Conservation (phyloP, 2,888 invertebrate species). For the Drepana falcataria region DNA sequence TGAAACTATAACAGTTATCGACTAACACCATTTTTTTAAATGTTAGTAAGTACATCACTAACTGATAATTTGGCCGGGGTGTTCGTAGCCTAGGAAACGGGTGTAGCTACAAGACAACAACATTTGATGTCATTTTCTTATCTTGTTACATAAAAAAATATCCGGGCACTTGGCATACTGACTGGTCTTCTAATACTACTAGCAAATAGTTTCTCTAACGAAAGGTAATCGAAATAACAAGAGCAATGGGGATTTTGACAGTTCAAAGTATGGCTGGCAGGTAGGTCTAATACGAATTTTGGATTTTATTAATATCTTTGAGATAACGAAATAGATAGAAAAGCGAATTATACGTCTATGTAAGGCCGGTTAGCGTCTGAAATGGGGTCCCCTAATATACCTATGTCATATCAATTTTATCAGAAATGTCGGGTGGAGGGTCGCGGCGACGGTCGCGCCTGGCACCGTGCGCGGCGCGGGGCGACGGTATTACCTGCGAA, state of each 20-base stretch:
- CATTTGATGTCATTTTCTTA: constrained; percentile 56
- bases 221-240: constrained; percentile 14
- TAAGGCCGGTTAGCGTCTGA: constrained; percentile 26
- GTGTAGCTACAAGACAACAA: constrained; percentile 75
- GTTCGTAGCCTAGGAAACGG: constrained; percentile 77
- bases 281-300: constrained; percentile 45
- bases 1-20: not conserved
- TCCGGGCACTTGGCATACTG: constrained; percentile 9
- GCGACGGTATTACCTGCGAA: constrained; percentile 29
- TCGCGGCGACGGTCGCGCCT: constrained; percentile 44
- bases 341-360: constrained; percentile 18
- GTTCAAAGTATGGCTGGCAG: constrained; percentile 68
- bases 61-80: constrained; percentile 38
- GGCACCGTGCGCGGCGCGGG: constrained; percentile 52
- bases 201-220: constrained; percentile 8
- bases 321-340: constrained; percentile 4
- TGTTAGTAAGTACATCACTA: constrained; percentile 20
- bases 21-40: constrained; percentile 3
- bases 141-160: constrained; percentile 57
- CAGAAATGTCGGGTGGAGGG: constrained; percentile 49
- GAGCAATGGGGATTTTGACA: constrained; percentile 60
- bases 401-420: constrained; percentile 57
- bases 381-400: constrained; percentile 44
- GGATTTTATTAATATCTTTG: constrained; percentile 12
- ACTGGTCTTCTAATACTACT: constrained; percentile 14